Conservation (phyloP, 1,140 invertebrate species). For the Calliphora vicina region DNA sequence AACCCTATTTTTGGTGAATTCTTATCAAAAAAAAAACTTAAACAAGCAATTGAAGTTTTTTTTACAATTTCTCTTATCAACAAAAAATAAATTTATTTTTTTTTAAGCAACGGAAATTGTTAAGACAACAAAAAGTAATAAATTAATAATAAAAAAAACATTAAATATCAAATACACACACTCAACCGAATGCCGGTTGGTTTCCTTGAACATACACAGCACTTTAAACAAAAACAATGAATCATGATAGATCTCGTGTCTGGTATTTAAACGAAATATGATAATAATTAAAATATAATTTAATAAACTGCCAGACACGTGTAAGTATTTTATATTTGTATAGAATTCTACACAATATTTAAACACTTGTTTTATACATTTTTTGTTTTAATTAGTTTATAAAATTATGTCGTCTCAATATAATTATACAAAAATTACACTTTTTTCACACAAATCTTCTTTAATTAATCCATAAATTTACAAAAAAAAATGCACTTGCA, state of each 20-base stretch:
- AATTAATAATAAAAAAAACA: not conserved
- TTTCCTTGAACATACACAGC: not conserved
- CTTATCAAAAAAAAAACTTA: not conserved
- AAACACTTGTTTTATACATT: not conserved
- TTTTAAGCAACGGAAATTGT: not conserved
- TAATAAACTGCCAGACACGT: not conserved
- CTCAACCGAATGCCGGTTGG: not conserved
- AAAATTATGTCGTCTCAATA: not conserved
- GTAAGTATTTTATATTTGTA: not conserved
- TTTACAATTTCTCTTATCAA: not conserved
- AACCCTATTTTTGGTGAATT: not conserved
- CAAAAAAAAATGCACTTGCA: not conserved
- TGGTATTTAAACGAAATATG: not conserved
- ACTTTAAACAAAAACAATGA: not conserved
- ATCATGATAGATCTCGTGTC: not conserved
- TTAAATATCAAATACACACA: not conserved
- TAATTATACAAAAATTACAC: not conserved
- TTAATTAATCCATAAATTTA: not conserved
- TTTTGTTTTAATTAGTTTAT: not conserved
- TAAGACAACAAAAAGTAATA: not conserved
- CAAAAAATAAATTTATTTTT: not conserved
- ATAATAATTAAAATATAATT: not conserved
- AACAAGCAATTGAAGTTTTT: not conserved
- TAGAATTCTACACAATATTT: not conserved
- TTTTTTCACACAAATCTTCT: not conserved